Evolutionary conservation across 92 coral and sea anemone species (phyloP).

Genomic region (Anthopleura xanthogrammica): DNA sequence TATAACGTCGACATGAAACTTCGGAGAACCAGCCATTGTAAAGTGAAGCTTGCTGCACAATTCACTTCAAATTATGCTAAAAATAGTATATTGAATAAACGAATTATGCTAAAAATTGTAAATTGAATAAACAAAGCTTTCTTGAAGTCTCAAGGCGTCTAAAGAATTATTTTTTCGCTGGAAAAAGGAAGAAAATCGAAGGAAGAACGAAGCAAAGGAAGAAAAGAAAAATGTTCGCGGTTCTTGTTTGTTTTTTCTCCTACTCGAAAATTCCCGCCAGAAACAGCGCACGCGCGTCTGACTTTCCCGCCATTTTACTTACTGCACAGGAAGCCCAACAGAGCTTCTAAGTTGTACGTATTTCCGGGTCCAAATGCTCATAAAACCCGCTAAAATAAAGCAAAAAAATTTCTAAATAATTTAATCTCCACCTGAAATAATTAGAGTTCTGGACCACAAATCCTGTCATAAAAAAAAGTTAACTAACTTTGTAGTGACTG

Average conservation of each 20-base stretch:
- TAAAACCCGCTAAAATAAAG: no score
- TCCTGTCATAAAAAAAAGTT: no score
- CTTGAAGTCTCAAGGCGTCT: neutral
- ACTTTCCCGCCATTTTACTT: slow-evolving; percentile 46
- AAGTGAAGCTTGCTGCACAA: neutral
- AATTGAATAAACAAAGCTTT: neutral
- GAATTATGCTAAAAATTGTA: neutral
- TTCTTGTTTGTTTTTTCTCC: neutral
- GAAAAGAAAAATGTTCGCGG: neutral
- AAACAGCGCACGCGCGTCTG: slow-evolving; percentile 14
- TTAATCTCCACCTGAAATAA: no score
- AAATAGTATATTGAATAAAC: neutral
- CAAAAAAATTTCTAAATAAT: no score
- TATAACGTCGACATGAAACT: slow-evolving; percentile 73
- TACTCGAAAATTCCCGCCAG: neutral
- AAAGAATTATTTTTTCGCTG: neutral
- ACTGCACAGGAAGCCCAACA: slow-evolving; percentile 8
- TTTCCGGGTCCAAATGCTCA: no score
- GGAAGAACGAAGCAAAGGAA: neutral
- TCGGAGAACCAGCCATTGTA: slow-evolving; percentile 63
- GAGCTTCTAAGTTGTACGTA: neutral
- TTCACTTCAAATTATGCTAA: neutral
- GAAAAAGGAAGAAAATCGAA: neutral
- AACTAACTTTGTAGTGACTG: no score
- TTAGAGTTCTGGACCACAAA: no score